Percentiles rank a stretch among this genome's conserved stretches.
Evolutionary conservation across 2,113 vertebrate genomes (phyloP).

Genomic region (Semnopithecus entellus): DNA sequence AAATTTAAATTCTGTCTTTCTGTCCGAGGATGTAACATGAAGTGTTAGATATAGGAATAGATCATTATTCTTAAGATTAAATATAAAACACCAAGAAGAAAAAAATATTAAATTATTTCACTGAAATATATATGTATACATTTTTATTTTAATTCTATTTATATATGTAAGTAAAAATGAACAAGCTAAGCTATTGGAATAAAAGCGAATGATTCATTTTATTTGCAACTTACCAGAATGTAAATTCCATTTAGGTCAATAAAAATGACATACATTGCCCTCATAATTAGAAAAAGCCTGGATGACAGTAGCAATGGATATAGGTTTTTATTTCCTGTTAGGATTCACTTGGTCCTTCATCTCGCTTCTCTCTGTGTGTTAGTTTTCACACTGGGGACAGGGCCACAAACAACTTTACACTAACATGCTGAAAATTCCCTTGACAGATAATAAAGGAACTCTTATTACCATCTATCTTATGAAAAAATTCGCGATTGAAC

Average conservation of each 20-base stretch:
- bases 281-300: background rate
- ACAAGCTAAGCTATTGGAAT: background rate
- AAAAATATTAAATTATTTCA: background rate
- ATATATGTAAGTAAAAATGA: background rate
- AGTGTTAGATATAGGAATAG: background rate
- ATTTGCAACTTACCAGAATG: background rate
- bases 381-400: background rate
- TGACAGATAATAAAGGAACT: background rate
- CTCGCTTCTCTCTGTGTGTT: background rate
- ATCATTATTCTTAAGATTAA: background rate
- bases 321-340: background rate
- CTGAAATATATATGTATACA: background rate
- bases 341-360: background rate
- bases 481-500: background rate
- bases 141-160: background rate
- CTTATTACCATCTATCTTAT: background rate
- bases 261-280: background rate
- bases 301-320: background rate
- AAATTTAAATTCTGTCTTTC: background rate
- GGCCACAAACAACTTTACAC: background rate
- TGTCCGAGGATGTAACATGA: background rate
- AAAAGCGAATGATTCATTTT: conserved; percentile 6
- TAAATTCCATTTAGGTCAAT: background rate
- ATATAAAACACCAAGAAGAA: background rate
- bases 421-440: background rate